Evolutionary conservation across 1,140 invertebrate genomes (phyloP).

Genomic region (Cyclina sinensis): DNA sequence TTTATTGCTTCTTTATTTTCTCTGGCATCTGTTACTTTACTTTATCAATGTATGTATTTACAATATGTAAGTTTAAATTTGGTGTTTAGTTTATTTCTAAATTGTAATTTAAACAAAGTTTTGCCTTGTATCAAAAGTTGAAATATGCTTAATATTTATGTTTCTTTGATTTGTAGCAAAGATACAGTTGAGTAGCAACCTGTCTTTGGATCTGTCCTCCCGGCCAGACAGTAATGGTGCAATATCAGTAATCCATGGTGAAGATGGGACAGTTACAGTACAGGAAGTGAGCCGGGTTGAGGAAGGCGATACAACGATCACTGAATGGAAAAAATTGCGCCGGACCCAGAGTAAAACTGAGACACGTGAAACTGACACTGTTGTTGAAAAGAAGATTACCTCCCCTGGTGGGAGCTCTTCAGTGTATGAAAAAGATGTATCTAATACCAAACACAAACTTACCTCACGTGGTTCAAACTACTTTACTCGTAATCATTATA

Average conservation of each 20-base stretch:
- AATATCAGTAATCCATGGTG: conserved; percentile 74
- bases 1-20: too few species aligned
- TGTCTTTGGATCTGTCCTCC: conserved; percentile 24
- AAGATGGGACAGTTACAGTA: conserved; percentile 77
- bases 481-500: conserved; percentile 73
- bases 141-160: too few species aligned
- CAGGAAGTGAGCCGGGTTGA: conserved; percentile 73
- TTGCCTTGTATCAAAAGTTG: too few species aligned
- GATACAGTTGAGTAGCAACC: conserved; percentile 6
- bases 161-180: neutral
- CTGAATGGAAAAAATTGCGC: conserved; percentile 85
- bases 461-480: conserved; percentile 82
- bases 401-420: conserved; percentile 76
- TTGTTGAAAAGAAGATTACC: conserved; percentile 76
- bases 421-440: conserved; percentile 78
- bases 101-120: too few species aligned
- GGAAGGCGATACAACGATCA: conserved; percentile 75
- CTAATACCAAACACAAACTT: conserved; percentile 76
- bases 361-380: conserved; percentile 92
- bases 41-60: too few species aligned
- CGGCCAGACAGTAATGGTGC: conserved; percentile 59
- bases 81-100: too few species aligned
- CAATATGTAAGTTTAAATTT: too few species aligned
- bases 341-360: conserved; percentile 90
- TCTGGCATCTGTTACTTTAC: too few species aligned